These are phyloP conservation scores for Bergia puertoricense DNA, from an alignment of 92 coral and sea anemone genomes.

Conservation along the genomic window DNA sequence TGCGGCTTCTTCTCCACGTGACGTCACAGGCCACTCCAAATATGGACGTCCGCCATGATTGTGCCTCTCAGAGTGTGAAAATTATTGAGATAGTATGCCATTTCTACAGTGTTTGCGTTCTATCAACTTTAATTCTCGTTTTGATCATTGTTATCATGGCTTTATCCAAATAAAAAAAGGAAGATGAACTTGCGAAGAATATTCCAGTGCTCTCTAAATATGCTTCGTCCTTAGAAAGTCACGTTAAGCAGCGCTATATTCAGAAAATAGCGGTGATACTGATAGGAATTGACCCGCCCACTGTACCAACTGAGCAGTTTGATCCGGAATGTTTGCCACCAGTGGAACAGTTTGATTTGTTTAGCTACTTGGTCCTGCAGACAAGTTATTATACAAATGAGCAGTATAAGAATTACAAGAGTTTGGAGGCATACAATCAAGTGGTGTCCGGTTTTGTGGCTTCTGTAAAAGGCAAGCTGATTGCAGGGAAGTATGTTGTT, in stretches of 20 bases:
- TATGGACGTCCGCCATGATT: slow-evolving; percentile 12
- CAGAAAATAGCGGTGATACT: slow-evolving; percentile 27
- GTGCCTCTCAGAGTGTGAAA: slow-evolving; percentile 43
- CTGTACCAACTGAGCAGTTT: slow-evolving; percentile 24
- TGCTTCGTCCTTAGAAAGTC: slow-evolving; percentile 37
- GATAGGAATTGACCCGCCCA: slow-evolving; percentile 43
- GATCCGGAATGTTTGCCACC: slow-evolving; percentile 42
- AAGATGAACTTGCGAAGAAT: slow-evolving; percentile 26
- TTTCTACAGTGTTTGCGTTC: slow-evolving; percentile 16
- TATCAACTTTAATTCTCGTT: slow-evolving; percentile 17
- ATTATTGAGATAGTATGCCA: slow-evolving; percentile 24
- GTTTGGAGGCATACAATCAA: slow-evolving; percentile 62
- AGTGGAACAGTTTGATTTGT: slow-evolving; percentile 41
- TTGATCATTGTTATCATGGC: slow-evolving; percentile 18
- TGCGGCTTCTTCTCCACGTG: too few species aligned
- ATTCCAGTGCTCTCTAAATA: slow-evolving; percentile 38
- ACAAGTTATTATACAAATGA: slow-evolving; percentile 60
- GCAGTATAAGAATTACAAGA: slow-evolving; percentile 54
- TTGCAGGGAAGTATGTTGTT: slow-evolving; percentile 50
- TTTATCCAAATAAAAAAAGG: slow-evolving; percentile 7
- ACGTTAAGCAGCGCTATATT: slow-evolving; percentile 11
- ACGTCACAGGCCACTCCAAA: slow-evolving; percentile 15
- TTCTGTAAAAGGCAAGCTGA: slow-evolving; percentile 55
- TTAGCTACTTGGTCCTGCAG: slow-evolving; percentile 46
- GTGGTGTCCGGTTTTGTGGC: slow-evolving; percentile 62